A percentile compares a stretch with the other conserved stretches of the same genome.
phyloP scores from a whole-genome alignment of 2,888 invertebrate species.

The Pristionchus entomophagus region DNA sequence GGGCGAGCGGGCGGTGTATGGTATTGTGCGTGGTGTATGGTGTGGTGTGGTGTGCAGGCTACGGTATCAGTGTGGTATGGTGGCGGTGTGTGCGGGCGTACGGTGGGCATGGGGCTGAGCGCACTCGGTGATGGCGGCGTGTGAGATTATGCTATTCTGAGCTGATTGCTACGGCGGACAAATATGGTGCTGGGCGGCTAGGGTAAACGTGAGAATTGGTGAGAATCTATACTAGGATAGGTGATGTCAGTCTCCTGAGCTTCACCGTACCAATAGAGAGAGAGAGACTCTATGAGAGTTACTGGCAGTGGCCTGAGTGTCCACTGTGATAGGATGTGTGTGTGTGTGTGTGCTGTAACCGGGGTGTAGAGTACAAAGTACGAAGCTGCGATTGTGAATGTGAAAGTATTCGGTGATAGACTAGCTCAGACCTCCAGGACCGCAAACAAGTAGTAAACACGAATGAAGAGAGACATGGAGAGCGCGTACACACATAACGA shows the following conservation, averaged over 20 bases:
- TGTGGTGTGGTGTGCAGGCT: slow-evolving; percentile 21
- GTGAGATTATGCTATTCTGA: neutral
- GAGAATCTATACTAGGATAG: too few relatives aligned
- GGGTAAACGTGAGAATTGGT: too few relatives aligned
- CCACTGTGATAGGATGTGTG: neutral
- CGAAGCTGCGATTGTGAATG: neutral
- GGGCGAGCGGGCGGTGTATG: neutral
- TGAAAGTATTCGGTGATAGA: slow-evolving; percentile 37
- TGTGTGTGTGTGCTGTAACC: slow-evolving; percentile 1
- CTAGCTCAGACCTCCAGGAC: too few relatives aligned
- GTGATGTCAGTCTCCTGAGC: too few relatives aligned
- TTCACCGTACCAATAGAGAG: too few relatives aligned
- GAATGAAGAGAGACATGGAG: too few relatives aligned
- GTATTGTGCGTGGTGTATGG: neutral
- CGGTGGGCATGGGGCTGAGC: neutral
- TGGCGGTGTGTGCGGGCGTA: neutral
- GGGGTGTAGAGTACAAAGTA: slow-evolving; percentile 9
- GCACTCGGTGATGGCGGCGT: too few relatives aligned
- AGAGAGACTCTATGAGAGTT: too few relatives aligned
- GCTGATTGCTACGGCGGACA: neutral
- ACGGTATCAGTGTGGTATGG: neutral
- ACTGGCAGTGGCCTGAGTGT: too few relatives aligned
- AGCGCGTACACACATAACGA: neutral
- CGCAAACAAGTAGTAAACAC: too few relatives aligned
- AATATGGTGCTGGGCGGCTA: neutral